Percentiles rank a stretch among this genome's conserved stretches.
These are phyloP conservation scores for Belgica antarctica DNA, from an alignment of 2,888 invertebrate genomes.

Conservation along the genomic window DNA sequence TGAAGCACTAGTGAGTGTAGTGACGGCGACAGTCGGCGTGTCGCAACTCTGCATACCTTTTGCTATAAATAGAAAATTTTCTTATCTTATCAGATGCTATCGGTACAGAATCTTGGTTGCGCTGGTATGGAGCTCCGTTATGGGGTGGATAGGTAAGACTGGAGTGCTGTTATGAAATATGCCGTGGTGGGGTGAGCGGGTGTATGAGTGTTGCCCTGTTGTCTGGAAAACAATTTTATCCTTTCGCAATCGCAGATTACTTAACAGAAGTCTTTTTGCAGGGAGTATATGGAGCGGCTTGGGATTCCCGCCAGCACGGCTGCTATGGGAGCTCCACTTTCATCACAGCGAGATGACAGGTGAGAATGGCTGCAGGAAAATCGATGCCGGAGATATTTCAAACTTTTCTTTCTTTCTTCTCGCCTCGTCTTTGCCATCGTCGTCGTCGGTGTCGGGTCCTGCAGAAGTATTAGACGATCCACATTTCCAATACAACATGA, in stretches of 20 bases:
- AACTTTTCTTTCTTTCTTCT: neutral
- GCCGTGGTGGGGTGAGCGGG: slow-evolving; percentile 57
- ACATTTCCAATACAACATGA: slow-evolving; percentile 42
- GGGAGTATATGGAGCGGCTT: no score
- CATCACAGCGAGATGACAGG: slow-evolving; percentile 52
- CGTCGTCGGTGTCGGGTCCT: neutral
- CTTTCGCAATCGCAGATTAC: no score
- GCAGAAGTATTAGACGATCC: slow-evolving; percentile 40
- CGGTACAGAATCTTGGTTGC: slow-evolving; percentile 71
- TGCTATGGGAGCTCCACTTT: slow-evolving; percentile 55
- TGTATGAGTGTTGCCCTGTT: no score
- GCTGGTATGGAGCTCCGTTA: slow-evolving; percentile 66
- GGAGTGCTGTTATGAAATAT: slow-evolving; percentile 64
- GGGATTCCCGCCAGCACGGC: slow-evolving; percentile 58
- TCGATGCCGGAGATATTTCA: no score
- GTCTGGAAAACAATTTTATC: no score
- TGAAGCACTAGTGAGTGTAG: slow-evolving; percentile 42
- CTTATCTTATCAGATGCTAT: slow-evolving; percentile 64
- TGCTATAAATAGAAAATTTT: slow-evolving; percentile 1
- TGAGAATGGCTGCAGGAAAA: no score
- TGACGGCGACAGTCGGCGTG: no score
- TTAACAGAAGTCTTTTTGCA: no score
- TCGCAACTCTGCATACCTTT: neutral
- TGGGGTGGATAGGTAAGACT: no score
- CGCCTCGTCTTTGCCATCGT: neutral